Evolutionary conservation across 2,797 vertebrate species (phyloP).

Genomic region (Liparis tanakae): DNA sequence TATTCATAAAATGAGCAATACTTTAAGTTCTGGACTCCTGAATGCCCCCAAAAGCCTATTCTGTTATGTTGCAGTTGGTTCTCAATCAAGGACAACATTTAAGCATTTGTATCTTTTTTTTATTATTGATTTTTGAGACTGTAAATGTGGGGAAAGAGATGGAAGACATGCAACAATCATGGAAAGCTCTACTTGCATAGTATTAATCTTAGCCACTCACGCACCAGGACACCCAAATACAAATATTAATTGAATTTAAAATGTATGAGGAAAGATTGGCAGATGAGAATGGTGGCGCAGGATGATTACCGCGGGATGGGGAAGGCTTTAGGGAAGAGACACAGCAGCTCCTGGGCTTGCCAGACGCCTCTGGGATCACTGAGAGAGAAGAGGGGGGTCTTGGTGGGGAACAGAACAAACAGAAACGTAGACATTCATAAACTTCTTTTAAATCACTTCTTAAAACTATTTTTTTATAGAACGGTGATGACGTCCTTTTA

Average conservation of each 20-base stretch:
- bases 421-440: neutral
- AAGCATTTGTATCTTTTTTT: neutral
- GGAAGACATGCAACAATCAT: neutral
- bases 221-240: neutral
- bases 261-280: neutral
- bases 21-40: neutral
- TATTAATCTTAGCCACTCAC: neutral
- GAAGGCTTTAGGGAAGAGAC: slow-evolving; percentile 5
- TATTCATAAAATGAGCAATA: neutral
- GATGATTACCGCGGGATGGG: neutral
- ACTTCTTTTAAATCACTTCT: too few species aligned
- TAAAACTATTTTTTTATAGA: too few species aligned
- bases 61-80: neutral
- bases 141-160: neutral
- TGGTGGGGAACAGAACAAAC: slow-evolving; percentile 7
- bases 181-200: neutral
- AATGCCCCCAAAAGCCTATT: neutral
- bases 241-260: slow-evolving; percentile 4
- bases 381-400: neutral
- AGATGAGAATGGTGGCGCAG: slow-evolving; percentile 17
- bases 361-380: neutral
- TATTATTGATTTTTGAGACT: neutral
- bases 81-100: neutral
- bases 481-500: too few species aligned
- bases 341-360: slow-evolving; percentile 10